phyloP scores from a whole-genome alignment of 2,797 vertebrate genomes.

The Pseudochaenichthys georgianus region DNA sequence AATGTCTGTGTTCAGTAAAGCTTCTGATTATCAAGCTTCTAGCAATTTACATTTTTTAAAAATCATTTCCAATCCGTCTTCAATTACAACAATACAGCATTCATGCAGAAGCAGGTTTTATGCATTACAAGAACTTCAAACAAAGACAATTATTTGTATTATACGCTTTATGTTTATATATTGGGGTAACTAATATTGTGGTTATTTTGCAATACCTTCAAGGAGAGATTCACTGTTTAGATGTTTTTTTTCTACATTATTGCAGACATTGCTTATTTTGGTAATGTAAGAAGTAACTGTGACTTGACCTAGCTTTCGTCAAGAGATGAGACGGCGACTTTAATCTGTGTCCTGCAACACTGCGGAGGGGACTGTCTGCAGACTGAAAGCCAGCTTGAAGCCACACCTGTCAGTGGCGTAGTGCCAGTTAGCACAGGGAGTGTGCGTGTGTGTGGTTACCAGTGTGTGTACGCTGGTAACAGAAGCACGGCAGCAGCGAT shows the following conservation, averaged over 20 bases:
- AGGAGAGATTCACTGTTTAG: neutral
- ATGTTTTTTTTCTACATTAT: neutral
- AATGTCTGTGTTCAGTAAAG: neutral
- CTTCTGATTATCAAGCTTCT: neutral
- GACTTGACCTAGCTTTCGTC: neutral
- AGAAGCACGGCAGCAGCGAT: slow-evolving; percentile 13
- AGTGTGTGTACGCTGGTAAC: slow-evolving; percentile 25
- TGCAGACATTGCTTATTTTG: neutral
- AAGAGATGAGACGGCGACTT: slow-evolving; percentile 12
- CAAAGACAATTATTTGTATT: neutral
- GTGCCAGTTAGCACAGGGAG: slow-evolving; percentile 79
- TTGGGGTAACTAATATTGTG: neutral
- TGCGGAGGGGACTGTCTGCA: slow-evolving; percentile 18
- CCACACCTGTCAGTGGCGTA: slow-evolving; percentile 80
- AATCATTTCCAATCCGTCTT: neutral
- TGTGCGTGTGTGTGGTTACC: slow-evolving; percentile 59
- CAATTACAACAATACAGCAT: neutral
- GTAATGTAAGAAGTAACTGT: neutral
- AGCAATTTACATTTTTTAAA: neutral
- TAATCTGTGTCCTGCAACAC: slow-evolving; percentile 35
- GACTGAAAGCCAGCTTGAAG: slow-evolving; percentile 56
- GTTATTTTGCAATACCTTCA: neutral
- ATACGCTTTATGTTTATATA: neutral
- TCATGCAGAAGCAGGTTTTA: neutral
- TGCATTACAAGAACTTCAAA: neutral